phyloP scores from a whole-genome alignment of 2,888 invertebrate species.

The Hemicrepidius hirtus region DNA sequence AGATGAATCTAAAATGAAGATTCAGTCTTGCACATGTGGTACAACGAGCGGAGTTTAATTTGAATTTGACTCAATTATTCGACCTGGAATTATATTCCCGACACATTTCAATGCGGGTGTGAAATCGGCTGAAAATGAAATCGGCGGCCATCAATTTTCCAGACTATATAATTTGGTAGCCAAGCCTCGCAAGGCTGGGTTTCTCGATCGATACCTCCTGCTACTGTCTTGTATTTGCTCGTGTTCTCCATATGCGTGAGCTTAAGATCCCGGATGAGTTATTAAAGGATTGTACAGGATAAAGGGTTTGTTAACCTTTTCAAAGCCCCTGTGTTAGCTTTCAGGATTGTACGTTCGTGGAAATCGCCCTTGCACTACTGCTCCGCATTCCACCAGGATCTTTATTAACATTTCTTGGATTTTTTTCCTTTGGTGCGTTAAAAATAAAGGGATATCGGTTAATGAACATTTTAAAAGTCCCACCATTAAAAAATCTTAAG shows the following conservation, averaged over 20 bases:
- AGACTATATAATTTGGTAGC: slow-evolving; percentile 68
- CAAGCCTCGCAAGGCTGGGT: slow-evolving; percentile 48
- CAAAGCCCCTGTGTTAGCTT: slow-evolving; percentile 35
- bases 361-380: slow-evolving; percentile 17
- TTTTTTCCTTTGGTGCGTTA: not conserved
- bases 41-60: slow-evolving; percentile 63
- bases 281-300: slow-evolving; percentile 57
- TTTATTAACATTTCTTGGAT: slow-evolving; percentile 21
- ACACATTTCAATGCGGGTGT: slow-evolving; percentile 68
- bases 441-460: not conserved
- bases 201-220: slow-evolving; percentile 49
- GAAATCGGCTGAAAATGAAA: slow-evolving; percentile 71
- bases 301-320: slow-evolving; percentile 49
- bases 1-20: slow-evolving; percentile 1
- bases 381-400: slow-evolving; percentile 10
- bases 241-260: slow-evolving; percentile 51
- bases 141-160: slow-evolving; percentile 71
- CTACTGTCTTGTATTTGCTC: slow-evolving; percentile 51
- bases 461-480: not conserved
- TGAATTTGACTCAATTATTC: slow-evolving; percentile 68
- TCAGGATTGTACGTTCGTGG: slow-evolving; percentile 35
- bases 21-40: slow-evolving; percentile 47
- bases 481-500: no score
- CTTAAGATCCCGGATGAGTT: slow-evolving; percentile 58
- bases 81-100: slow-evolving; percentile 68